Evolutionary conservation across 2,888 invertebrate species (phyloP).

Genomic region (Alitta virens): DNA sequence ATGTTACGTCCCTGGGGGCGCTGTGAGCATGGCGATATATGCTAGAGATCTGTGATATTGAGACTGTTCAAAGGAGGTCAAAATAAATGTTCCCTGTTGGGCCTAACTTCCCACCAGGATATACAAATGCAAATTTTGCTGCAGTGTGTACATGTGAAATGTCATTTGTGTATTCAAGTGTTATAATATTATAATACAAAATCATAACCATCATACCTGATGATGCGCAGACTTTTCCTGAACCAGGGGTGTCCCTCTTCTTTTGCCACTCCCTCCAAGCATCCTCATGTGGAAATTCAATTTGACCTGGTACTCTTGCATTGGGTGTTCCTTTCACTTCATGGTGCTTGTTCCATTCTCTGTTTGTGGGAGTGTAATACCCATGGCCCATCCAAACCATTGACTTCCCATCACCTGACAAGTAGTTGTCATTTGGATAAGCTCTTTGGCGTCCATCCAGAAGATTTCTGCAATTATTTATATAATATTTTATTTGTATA

Average conservation of each 20-base stretch:
- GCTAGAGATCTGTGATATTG: no score
- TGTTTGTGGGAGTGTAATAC: slow-evolving; percentile 27
- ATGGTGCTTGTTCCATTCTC: slow-evolving; percentile 29
- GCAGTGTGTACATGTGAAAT: no score
- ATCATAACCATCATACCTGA: slow-evolving; percentile 30
- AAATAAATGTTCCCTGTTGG: no score
- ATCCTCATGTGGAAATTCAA: slow-evolving; percentile 34
- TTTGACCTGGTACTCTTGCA: slow-evolving; percentile 29
- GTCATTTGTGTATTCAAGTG: no score
- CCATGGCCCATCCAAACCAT: slow-evolving; percentile 30
- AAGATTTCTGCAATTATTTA: slow-evolving; percentile 24
- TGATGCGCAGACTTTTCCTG: slow-evolving; percentile 29
- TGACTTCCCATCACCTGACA: slow-evolving; percentile 32
- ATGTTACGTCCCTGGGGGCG: no score
- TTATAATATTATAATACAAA: no score
- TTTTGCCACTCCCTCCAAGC: slow-evolving; percentile 33
- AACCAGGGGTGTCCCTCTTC: slow-evolving; percentile 29
- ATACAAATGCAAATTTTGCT: no score
- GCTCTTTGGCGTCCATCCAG: slow-evolving; percentile 26
- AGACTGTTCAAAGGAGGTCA: no score
- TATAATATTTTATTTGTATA: no score
- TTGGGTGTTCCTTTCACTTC: slow-evolving; percentile 30
- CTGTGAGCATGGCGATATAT: no score
- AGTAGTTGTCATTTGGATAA: slow-evolving; percentile 31
- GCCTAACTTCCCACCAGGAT: no score